Base-by-base conservation (phyloP, 2,797 vertebrate genomes). In the Acrossocheilus wenchowensis region DNA sequence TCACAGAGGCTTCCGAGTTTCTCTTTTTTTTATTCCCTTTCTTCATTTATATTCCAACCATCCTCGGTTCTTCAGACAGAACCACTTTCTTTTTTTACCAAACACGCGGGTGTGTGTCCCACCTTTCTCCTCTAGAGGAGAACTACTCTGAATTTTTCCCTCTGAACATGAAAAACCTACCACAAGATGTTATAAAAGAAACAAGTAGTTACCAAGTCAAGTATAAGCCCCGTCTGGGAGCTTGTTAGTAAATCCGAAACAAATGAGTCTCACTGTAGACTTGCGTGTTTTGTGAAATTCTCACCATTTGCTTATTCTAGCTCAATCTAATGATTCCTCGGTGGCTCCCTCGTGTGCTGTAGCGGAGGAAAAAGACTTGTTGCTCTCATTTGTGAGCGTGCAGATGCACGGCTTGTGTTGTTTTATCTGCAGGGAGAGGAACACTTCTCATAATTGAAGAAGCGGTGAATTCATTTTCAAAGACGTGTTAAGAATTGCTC, bases 371-470 rank as follows among this genome's bases (percentile, higher is more conserved):
- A 81, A 45, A 86, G 71, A 86, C 85, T 81, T 86, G 85, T 86
- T 86, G 78, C 78, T 74, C 78, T 86, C 78, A 81, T 86, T 86
- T 86, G 85, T 45, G 71, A 81, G 17, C 7, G 19, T 19, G 45
- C 43, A 81, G 78, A 81, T 75, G 68, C 57, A 26, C 6, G 21
- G 34, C 68, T 66, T 50, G 45, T 50, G 78, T 86, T 86, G 85
- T 86, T 86, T 86, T 86, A 86, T 86, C 85, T 86, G 85, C 78
- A 75, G 71, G 85, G 85, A 86, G 45, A 81, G 85, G 78, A 86
- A 81, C 85, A 81, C 85, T 81, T 81, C 85, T 81, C 78, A 81
- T 86, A 81, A 86, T 81, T 81, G 78, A 86, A 86, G 78, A 86
- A 81, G 78, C 78, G 41, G 79, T 86, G 85, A 86, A 86, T 75